Evolutionary conservation across 64 coral and sea anemone species (phyloP).

Genomic region (Montipora efflorescens): DNA sequence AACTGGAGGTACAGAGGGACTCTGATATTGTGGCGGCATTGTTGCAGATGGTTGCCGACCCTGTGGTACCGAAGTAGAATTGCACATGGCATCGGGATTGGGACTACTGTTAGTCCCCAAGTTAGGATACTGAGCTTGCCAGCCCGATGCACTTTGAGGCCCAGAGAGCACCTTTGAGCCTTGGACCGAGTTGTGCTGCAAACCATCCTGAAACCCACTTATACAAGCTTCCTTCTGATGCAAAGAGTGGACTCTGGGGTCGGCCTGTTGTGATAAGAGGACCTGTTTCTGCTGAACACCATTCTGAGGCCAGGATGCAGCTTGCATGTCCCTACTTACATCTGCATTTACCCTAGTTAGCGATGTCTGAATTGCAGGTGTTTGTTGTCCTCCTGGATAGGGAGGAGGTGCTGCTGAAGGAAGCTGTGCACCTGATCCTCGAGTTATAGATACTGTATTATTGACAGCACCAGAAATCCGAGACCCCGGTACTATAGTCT

Average conservation of each 20-base stretch:
- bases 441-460: neutral
- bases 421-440: neutral
- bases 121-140: neutral
- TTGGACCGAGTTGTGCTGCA: neutral
- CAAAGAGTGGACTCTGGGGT: neutral
- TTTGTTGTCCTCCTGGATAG: constrained; percentile 34
- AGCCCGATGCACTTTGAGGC: neutral
- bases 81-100: neutral
- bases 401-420: neutral
- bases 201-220: constrained; percentile 5
- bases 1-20: neutral
- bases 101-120: neutral
- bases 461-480: neutral
- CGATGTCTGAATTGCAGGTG: neutral
- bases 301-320: neutral
- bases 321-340: neutral
- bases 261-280: neutral
- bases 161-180: neutral
- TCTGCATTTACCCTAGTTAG: constrained; percentile 1
- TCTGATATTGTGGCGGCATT: neutral
- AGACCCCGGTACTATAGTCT: neutral
- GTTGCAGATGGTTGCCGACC: neutral
- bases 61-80: neutral
- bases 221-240: neutral
- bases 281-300: constrained; percentile 10